Percentiles rank a stretch among this genome's conserved stretches.
These are phyloP conservation scores for Halichoeres trimaculatus DNA, from an alignment of 2,113 vertebrate species.

Conservation along the genomic window DNA sequence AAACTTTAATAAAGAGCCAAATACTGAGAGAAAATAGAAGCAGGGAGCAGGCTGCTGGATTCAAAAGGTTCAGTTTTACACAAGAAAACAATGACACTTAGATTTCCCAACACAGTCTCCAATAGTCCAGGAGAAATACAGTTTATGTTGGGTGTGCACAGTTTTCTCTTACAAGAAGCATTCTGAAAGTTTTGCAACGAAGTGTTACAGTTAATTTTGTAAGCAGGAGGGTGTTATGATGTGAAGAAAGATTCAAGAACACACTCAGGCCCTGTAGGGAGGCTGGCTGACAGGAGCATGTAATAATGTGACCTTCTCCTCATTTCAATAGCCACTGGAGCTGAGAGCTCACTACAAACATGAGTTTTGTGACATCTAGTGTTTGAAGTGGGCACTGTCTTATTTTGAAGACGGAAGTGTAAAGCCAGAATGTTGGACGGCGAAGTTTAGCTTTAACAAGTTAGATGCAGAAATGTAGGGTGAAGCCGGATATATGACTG, in stretches of 20 bases:
- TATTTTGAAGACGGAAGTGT: conserved; percentile 50
- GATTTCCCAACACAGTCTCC: neutral
- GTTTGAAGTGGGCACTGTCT: conserved; percentile 5
- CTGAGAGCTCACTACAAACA: neutral
- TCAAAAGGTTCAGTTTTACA: neutral
- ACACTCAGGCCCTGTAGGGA: too few species aligned
- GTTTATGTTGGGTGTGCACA: neutral
- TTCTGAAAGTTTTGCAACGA: neutral
- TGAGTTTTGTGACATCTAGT: conserved; percentile 63
- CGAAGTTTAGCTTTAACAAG: neutral
- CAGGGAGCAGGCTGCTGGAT: neutral
- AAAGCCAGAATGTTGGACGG: neutral
- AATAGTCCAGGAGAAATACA: neutral
- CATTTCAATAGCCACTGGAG: neutral
- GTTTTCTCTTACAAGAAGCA: neutral
- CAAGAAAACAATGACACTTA: neutral
- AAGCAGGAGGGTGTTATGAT: too few species aligned
- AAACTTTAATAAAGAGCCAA: neutral
- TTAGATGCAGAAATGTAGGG: neutral
- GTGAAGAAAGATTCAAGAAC: too few species aligned
- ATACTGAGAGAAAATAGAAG: conserved; percentile 4
- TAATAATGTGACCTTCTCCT: too few species aligned
- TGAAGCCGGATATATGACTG: neutral
- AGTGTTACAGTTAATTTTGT: too few species aligned
- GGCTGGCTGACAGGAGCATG: too few species aligned